These are phyloP conservation scores for Hyposmocoma kahamanoa DNA, from an alignment of 1,140 invertebrate genomes.

Conservation along the genomic window DNA sequence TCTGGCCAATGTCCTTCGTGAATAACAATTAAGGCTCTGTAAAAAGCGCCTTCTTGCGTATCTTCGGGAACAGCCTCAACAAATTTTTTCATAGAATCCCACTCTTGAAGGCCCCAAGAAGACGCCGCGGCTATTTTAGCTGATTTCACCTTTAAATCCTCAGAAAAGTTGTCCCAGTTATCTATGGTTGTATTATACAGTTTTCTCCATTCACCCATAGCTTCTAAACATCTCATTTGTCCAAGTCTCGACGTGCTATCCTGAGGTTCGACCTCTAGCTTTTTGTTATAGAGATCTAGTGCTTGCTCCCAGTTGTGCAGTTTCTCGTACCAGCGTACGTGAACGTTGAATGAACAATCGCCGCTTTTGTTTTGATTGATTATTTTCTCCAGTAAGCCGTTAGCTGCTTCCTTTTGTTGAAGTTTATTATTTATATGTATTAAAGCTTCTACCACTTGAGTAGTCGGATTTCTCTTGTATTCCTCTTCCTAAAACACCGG, in stretches of 20 bases:
- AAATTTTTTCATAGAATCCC: slow-evolving; percentile 94
- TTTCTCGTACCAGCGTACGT: slow-evolving; percentile 99
- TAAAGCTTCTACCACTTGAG: slow-evolving; percentile 91
- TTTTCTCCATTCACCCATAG: slow-evolving; percentile 95
- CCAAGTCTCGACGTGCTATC: slow-evolving; percentile 91
- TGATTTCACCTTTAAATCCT: slow-evolving; percentile 85
- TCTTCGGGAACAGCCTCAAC: slow-evolving; percentile 89
- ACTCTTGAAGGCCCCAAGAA: slow-evolving; percentile 95
- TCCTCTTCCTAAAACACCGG: slow-evolving; percentile 85
- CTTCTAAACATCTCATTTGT: slow-evolving; percentile 97
- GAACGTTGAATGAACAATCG: slow-evolving; percentile 81
- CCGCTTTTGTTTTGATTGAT: slow-evolving; percentile 83
- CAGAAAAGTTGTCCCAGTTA: slow-evolving; percentile 81
- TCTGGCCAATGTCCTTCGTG: slow-evolving; percentile 88
- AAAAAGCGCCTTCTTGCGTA: slow-evolving; percentile 95
- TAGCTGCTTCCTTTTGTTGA: slow-evolving; percentile 97
- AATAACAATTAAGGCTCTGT: slow-evolving; percentile 94
- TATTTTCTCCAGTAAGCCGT: slow-evolving; percentile 92
- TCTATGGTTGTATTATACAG: slow-evolving; percentile 83
- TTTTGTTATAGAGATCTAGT: slow-evolving; percentile 87
- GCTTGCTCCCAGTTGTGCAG: slow-evolving; percentile 99
- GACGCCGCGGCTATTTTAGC: slow-evolving; percentile 94
- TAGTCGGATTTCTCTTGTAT: slow-evolving; percentile 80
- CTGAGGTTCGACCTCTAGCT: slow-evolving; percentile 76
- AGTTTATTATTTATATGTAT: slow-evolving; percentile 99